Base-by-base conservation (phyloP, 2,113 vertebrate genomes). In the Oceanodroma tethys region DNA sequence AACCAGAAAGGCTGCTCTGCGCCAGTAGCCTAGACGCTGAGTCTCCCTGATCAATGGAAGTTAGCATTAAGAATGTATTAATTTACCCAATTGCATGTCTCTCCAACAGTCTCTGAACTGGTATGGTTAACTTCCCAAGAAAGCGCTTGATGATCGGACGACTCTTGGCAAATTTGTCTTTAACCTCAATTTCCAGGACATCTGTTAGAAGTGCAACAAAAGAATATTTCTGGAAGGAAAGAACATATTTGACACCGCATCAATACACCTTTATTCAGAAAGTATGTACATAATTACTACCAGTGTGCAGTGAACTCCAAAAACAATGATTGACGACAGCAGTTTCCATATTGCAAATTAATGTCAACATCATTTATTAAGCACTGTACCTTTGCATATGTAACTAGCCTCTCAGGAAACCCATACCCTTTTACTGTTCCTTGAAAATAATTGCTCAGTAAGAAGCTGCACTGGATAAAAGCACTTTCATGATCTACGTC, bases 131-230 rank as follows among this genome's bases (percentile, higher is more conserved):
- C 97, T 99, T 99, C 81, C 99, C 99, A 70, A 99, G 99, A 96
- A 99, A 99, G 92, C 99, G 99, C 76, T 99, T 99, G 98, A 99
- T 99, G 97, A 99, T 99, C 0, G 99, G 99, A 56, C 99, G 99
- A 93, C 99, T 99, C 98, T 99, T 99, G 72, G 99, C 99, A 98
- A 99, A 99, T 98, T 99, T 99, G 98, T 99, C 99, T 98, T 99
- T 99, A 91, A 99, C 99, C 95, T 99, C 99, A 86, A 99, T 99
- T 97, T 99, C 99, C 97, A 99, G 98, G 96, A 99, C 99, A 98
- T 99, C 99, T 36, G 99, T 99, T 98, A 99, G 98, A 85, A 99
- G 98, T 60, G 99, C 99, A 96, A 99, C 99, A 96, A 99, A 99
- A 60, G 99, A 99, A 95, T 99, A 99, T 98, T 99, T 99, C 99